Percentiles rank a stretch among this genome's conserved stretches.
Conservation (phyloP, 2,797 vertebrate genomes). For the Sebastes kiyomatsui region DNA sequence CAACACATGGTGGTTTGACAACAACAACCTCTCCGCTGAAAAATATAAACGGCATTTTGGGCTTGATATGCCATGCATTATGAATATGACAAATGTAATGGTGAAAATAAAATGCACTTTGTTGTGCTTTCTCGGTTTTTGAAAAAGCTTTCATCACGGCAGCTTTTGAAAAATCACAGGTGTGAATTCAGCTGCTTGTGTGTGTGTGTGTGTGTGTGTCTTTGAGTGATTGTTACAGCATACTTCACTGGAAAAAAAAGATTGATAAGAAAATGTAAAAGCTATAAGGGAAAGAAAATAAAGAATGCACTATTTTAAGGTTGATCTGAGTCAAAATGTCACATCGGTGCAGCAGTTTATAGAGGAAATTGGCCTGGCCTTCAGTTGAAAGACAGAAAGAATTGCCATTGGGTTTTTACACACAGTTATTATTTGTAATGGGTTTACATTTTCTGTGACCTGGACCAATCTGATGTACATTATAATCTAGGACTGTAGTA, state of each 20-base stretch:
- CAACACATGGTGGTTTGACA: constrained; percentile 55
- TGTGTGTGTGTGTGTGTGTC: neutral
- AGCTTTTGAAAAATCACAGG: constrained; percentile 14
- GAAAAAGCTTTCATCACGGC: neutral
- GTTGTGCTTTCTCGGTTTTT: neutral
- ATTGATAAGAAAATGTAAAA: constrained; percentile 54
- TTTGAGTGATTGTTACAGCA: constrained; percentile 1
- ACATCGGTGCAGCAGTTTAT: constrained; percentile 88
- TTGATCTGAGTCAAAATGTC: constrained; percentile 93
- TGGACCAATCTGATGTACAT: constrained; percentile 47
- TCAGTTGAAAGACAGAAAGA: constrained; percentile 81
- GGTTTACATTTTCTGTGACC: constrained; percentile 61
- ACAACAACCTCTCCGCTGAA: constrained; percentile 34
- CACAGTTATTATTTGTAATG: constrained; percentile 65
- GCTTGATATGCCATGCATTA: neutral
- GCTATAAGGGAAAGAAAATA: constrained; percentile 40
- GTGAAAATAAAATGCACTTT: constrained; percentile 2
- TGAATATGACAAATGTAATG: constrained; percentile 15
- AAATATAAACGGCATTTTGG: constrained; percentile 22
- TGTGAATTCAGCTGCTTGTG: neutral
- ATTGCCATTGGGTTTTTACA: constrained; percentile 74
- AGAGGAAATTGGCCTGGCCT: constrained; percentile 87
- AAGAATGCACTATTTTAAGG: constrained; percentile 88
- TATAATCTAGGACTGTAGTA: constrained; percentile 40
- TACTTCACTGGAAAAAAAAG: constrained; percentile 9